phyloP scores from a whole-genome alignment of 2,113 vertebrate genomes.

The Apodemus sylvaticus region DNA sequence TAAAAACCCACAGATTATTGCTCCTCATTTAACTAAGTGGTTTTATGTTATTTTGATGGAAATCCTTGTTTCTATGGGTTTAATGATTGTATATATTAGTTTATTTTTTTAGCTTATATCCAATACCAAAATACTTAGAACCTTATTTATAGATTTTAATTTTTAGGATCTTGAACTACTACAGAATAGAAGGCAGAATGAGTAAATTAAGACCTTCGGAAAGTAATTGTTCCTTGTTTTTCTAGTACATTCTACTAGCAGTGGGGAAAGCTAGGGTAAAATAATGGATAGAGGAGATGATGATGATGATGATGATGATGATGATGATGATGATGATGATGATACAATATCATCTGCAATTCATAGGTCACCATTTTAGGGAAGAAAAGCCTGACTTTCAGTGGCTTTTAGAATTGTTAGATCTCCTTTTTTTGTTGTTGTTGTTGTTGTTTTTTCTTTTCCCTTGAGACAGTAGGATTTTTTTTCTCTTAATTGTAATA shows the following conservation, averaged over 20 bases:
- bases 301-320: no score
- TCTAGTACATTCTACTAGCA: background rate
- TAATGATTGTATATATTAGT: constrained; percentile 8
- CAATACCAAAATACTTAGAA: background rate
- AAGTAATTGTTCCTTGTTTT: background rate
- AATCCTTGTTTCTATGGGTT: constrained; percentile 13
- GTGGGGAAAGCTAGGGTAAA: background rate
- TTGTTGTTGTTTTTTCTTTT: no score
- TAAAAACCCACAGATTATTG: background rate
- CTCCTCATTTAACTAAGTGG: background rate
- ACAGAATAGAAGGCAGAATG: background rate
- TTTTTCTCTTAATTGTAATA: background rate
- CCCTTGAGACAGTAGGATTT: background rate
- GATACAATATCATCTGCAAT: constrained; percentile 5
- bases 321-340: no score
- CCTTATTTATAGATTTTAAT: background rate
- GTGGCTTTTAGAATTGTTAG: background rate
- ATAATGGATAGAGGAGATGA: background rate
- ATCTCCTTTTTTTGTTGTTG: constrained; percentile 4
- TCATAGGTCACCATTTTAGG: background rate
- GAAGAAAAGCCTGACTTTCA: background rate
- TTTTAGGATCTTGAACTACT: background rate
- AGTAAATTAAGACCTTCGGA: constrained; percentile 18
- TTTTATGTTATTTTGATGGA: background rate
- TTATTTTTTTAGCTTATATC: constrained; percentile 7